Percentiles rank a stretch among this genome's conserved stretches.
Evolutionary conservation across 2,113 vertebrate genomes (phyloP).

Genomic region (Gopherus flavomarginatus): DNA sequence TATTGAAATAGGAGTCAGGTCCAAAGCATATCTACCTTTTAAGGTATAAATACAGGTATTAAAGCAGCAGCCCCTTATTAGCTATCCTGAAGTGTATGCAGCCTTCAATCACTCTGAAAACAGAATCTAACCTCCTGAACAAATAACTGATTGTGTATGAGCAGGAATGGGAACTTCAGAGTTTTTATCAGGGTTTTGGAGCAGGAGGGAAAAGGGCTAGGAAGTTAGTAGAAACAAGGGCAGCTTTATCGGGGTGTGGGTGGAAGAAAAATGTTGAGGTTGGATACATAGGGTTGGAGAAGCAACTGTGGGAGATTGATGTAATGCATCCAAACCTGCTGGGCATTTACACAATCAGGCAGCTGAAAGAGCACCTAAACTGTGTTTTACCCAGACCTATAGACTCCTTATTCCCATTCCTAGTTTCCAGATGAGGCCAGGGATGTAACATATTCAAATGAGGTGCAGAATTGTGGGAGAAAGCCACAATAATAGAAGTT

Average conservation of each 20-base stretch:
- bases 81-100: not conserved
- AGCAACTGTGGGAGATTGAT: not conserved
- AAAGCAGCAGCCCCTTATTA: not conserved
- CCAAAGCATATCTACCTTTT: not conserved
- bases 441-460: not conserved
- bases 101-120: not conserved
- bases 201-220: not conserved
- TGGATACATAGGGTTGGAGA: not conserved
- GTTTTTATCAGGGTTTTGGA: not conserved
- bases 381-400: not conserved
- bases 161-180: not conserved
- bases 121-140: not conserved
- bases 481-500: not conserved
- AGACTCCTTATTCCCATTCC: fast-evolving
- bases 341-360: not conserved
- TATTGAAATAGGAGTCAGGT: not conserved
- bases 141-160: not conserved
- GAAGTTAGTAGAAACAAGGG: not conserved
- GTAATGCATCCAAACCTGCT: not conserved
- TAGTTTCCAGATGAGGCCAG: not conserved
- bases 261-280: not conserved
- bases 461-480: not conserved
- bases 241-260: not conserved
- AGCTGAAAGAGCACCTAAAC: not conserved
- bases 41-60: not conserved